Conservation (phyloP, 1,140 invertebrate species). For the Zaprionus davidi region DNA sequence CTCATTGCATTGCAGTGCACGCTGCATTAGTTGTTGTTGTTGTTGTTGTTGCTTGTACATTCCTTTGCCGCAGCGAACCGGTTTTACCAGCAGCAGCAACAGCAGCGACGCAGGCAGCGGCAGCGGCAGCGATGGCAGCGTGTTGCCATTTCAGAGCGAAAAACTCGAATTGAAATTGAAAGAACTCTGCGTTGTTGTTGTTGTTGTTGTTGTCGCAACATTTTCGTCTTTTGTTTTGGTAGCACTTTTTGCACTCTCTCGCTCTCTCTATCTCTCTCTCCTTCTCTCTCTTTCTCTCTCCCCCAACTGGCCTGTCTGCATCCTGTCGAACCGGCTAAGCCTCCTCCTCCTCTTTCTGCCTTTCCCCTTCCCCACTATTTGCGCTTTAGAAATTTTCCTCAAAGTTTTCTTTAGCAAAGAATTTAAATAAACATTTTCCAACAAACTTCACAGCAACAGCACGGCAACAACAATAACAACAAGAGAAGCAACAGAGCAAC, state of each 20-base stretch:
- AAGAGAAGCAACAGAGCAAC: too few relatives aligned
- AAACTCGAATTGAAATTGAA: slow-evolving; percentile 40
- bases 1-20: slow-evolving; percentile 52
- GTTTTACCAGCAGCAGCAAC: slow-evolving; percentile 52
- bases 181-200: slow-evolving; percentile 20
- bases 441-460: slow-evolving; percentile 4
- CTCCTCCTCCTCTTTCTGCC: background rate
- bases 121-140: slow-evolving; percentile 26
- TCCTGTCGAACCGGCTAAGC: slow-evolving; percentile 73
- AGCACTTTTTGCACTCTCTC: slow-evolving; percentile 42
- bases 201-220: slow-evolving; percentile 29
- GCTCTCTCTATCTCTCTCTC: slow-evolving; percentile 7
- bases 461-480: background rate
- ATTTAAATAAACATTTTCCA: slow-evolving; percentile 5
- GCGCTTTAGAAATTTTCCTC: background rate
- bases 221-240: slow-evolving; percentile 67
- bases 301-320: slow-evolving; percentile 35
- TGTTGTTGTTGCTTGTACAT: slow-evolving; percentile 61
- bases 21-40: slow-evolving; percentile 42
- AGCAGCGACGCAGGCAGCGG: slow-evolving; percentile 18
- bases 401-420: background rate
- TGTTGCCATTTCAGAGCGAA: slow-evolving; percentile 67
- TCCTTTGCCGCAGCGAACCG: slow-evolving; percentile 58
- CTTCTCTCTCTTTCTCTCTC: slow-evolving; percentile 4
- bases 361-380: background rate